Evolutionary conservation across 2,888 invertebrate genomes (phyloP).

Genomic region (Creontiades dilutus): DNA sequence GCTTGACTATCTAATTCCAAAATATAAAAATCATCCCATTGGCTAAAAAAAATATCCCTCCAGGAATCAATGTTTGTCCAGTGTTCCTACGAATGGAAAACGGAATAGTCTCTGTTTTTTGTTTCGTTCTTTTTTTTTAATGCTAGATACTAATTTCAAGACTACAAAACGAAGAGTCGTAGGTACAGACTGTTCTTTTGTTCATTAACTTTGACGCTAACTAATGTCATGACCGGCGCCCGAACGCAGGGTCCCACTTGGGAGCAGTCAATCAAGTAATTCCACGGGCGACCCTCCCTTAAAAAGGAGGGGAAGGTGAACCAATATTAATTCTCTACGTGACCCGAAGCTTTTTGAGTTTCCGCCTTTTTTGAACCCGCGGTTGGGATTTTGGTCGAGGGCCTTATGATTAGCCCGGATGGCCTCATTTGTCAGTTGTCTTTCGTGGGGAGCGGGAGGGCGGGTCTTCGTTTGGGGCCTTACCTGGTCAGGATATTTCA

Average conservation of each 20-base stretch:
- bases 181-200: conserved; percentile 48
- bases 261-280: conserved; percentile 65
- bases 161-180: not conserved
- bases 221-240: conserved; percentile 69
- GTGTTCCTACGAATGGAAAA: too few relatives aligned
- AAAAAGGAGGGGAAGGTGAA: not conserved
- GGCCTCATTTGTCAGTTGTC: conserved; percentile 69
- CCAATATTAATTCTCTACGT: conserved; percentile 63
- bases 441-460: not conserved
- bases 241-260: conserved; percentile 40
- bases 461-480: not conserved
- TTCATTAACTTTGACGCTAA: conserved; percentile 68
- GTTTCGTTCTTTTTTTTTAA: not conserved
- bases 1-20: too few relatives aligned
- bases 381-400: conserved; percentile 40
- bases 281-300: conserved; percentile 30
- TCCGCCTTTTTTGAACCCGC: conserved; percentile 58
- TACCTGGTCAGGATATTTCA: conserved; percentile 5
- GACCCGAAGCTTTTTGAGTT: conserved; percentile 49
- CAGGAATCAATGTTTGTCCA: too few relatives aligned
- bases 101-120: too few relatives aligned
- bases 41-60: too few relatives aligned
- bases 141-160: conserved; percentile 4
- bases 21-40: too few relatives aligned
- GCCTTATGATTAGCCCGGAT: conserved; percentile 63